Percentiles rank a stretch among this genome's conserved stretches.
Evolutionary conservation across 2,113 vertebrate genomes (phyloP).

Genomic region (Tautogolabrus adspersus): DNA sequence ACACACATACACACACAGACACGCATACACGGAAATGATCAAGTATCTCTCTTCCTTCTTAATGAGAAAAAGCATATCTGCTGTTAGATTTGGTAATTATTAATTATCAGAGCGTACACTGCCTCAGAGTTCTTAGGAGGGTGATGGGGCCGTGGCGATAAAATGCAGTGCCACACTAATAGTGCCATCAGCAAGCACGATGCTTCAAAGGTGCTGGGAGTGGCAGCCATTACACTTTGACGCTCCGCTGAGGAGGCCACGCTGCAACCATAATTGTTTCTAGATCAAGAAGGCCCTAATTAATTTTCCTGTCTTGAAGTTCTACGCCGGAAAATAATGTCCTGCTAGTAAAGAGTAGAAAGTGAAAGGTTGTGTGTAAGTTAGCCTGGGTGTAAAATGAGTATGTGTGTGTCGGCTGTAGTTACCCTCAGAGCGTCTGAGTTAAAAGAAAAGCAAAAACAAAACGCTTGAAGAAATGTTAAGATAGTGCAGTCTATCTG

Average conservation of each 20-base stretch:
- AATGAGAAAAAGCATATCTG: conserved; percentile 62
- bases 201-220: conserved; percentile 74
- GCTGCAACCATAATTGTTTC: conserved; percentile 78
- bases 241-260: conserved; percentile 59
- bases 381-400: no score
- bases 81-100: conserved; percentile 71
- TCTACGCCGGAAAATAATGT: conserved; percentile 59
- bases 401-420: conserved; percentile 2
- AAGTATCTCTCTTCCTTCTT: conserved; percentile 49
- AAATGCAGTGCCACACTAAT: conserved; percentile 62
- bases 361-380: conserved; percentile 33
- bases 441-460: conserved; percentile 36
- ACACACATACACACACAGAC: conserved; percentile 22
- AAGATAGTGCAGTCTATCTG: conserved; percentile 38
- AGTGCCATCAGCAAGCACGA: conserved; percentile 59
- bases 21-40: conserved; percentile 23
- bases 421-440: background rate
- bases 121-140: conserved; percentile 60
- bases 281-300: conserved; percentile 78
- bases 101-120: conserved; percentile 61
- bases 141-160: conserved; percentile 69
- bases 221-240: conserved; percentile 73
- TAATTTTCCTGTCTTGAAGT: conserved; percentile 78
- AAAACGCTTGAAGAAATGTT: conserved; percentile 35
- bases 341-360: conserved; percentile 50